Evolutionary conservation across 1,140 invertebrate species (phyloP), one percentile per base, ranked within the genome.

Genomic region (Dreissena rostriformis): DNA sequence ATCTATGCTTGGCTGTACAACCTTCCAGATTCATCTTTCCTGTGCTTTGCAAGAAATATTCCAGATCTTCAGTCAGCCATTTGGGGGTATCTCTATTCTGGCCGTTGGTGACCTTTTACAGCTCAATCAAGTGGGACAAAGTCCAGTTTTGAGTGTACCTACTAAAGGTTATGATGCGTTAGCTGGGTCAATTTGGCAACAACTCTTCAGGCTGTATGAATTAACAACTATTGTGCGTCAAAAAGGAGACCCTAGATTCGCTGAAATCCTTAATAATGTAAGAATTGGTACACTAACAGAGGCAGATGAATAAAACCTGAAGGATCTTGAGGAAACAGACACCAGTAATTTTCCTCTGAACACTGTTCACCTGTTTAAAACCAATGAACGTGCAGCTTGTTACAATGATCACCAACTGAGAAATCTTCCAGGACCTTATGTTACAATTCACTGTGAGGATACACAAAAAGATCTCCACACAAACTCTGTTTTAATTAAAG

Each of bases 191-290:
- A 49, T 77, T 1, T 84, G 73, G 82, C 51, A 65, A n/a, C 55
- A 84, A 29, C 68, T 63, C 29, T 84, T 84, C 82, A 52, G 24
- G 63, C 53, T 84, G 8, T 70, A 76, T 70, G 72, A 83, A 77
- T 53, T 84, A 24, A 84, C 82, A 24, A 39, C 57, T 12, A 84
- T 84, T 55, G 82, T 84, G 7, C 22, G 82, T n/a, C 82, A 84
- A 76, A 84, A 84, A 65, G 82, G 82, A 75, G 82, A 84, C 49
- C 82, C 82, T 53, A 63, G 28, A 70, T 84, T 84, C 75, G 71
- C 80, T 10, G 57, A 75, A 52, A 75, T 74, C 22, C 61, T 84
- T 19, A 73, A 71, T 53, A 65, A 72, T 22, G 70, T 83, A 83
- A 22, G 81, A 53, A 61, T 72, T 66, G 81, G 81, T 75, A 74